Conservation (phyloP, 2,888 invertebrate species). For the Thereva unica region DNA sequence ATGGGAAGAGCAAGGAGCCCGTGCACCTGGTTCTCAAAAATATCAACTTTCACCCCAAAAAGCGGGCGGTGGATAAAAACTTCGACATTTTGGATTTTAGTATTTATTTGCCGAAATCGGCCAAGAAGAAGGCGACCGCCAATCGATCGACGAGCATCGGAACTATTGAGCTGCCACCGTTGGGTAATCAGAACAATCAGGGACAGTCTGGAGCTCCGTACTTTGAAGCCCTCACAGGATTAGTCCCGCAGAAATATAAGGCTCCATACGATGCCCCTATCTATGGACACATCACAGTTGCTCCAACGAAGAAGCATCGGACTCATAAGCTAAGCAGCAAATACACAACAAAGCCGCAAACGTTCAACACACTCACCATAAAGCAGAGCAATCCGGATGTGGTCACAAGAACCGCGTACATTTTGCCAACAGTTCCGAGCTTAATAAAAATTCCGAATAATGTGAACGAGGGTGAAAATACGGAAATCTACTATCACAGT, state of each 20-base stretch:
- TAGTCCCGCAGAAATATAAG: slow-evolving; percentile 21
- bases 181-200: slow-evolving; percentile 3
- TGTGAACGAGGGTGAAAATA: neutral
- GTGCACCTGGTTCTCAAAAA: slow-evolving; percentile 34
- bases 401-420: too few species aligned
- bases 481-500: neutral
- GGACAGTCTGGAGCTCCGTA: neutral
- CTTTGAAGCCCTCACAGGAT: slow-evolving; percentile 20
- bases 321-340: neutral
- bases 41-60: slow-evolving; percentile 22
- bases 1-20: slow-evolving; percentile 3
- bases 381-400: too few species aligned
- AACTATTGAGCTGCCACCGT: neutral
- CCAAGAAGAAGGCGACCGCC: neutral
- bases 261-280: neutral
- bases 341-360: slow-evolving; percentile 5
- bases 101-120: slow-evolving; percentile 28
- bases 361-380: too few species aligned
- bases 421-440: too few species aligned
- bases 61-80: slow-evolving; percentile 12
- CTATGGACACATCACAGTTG: neutral
- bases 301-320: neutral
- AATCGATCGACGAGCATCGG: neutral
- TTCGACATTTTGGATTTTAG: slow-evolving; percentile 36
- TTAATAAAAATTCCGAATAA: too few species aligned